A percentile compares a stretch with the other conserved stretches of the same genome.
These are phyloP conservation scores for Lanistes nyassanus DNA, from an alignment of 1,140 invertebrate species.

Conservation along the genomic window DNA sequence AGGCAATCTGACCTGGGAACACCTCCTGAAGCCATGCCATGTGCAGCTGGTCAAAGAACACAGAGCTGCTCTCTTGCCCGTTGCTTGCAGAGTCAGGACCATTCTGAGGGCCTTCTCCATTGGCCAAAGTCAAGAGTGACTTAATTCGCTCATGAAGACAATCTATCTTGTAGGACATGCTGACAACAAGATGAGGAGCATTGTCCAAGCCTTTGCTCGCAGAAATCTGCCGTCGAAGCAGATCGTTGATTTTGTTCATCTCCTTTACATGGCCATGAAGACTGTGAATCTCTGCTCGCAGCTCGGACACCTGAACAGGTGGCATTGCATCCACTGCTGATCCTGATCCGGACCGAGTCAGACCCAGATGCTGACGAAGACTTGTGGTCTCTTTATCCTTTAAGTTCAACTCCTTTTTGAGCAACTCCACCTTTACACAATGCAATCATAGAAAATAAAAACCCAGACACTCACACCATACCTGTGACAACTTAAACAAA, in stretches of 20 bases:
- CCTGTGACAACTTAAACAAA: no score
- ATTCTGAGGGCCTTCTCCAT: no score
- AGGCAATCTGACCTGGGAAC: no score
- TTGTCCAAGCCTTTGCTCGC: constrained; percentile 23
- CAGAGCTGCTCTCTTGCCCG: no score
- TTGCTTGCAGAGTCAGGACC: no score
- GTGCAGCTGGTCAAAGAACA: no score
- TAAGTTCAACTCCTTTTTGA: constrained; percentile 21
- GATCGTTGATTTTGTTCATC: constrained; percentile 32
- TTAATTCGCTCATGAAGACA: constrained; percentile 11
- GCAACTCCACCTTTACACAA: constrained; percentile 29
- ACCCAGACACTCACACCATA: no score
- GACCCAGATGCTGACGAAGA: constrained; percentile 32
- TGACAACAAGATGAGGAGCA: constrained; percentile 31
- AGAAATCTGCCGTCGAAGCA: constrained; percentile 42
- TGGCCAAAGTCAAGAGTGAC: no score
- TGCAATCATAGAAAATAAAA: no score
- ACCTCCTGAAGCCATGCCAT: no score
- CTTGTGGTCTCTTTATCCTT: constrained; percentile 32
- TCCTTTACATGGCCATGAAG: constrained; percentile 40
- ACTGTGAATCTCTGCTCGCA: constrained; percentile 19
- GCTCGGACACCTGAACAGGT: constrained; percentile 14
- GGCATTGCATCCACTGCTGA: neutral
- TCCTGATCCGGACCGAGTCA: constrained; percentile 13
- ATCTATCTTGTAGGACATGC: constrained; percentile 48